Evolutionary conservation across 2,888 invertebrate genomes (phyloP).

Genomic region (Melanargia galathea): DNA sequence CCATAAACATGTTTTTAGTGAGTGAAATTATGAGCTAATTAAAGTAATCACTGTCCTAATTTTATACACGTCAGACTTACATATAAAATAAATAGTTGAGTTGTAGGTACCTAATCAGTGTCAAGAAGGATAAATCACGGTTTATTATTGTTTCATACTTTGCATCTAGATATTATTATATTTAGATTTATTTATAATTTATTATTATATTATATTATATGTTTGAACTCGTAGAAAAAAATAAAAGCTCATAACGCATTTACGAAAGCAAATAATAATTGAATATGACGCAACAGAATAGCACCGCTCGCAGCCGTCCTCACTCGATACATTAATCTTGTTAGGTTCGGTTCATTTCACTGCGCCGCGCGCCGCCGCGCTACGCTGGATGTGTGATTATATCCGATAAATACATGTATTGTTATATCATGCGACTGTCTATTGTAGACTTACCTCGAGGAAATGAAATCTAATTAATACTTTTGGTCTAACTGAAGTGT

Average conservation of each 20-base stretch:
- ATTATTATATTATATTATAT: no score
- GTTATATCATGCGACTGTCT: constrained; percentile 1
- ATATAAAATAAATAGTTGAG: no score
- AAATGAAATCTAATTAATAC: neutral
- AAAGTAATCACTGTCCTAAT: no score
- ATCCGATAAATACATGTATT: constrained; percentile 6
- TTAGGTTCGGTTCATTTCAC: constrained; percentile 63
- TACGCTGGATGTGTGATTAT: constrained; percentile 21
- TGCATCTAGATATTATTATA: no score
- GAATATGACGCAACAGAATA: constrained; percentile 40
- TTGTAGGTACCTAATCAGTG: no score
- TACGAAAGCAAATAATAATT: constrained; percentile 22
- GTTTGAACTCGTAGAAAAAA: neutral
- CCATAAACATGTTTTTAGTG: no score
- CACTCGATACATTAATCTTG: constrained; percentile 60
- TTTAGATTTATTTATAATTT: constrained; percentile 1
- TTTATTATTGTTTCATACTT: neutral
- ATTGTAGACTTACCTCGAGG: neutral
- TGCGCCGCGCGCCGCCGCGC: constrained; percentile 37
- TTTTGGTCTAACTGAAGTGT: neutral
- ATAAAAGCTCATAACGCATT: constrained; percentile 8
- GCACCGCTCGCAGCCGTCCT: constrained; percentile 8
- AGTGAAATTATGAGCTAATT: no score
- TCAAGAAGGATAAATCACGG: no score
- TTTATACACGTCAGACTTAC: no score